These are phyloP conservation scores for Ennomos erosarius DNA, from an alignment of 2,888 invertebrate genomes.

Conservation along the genomic window DNA sequence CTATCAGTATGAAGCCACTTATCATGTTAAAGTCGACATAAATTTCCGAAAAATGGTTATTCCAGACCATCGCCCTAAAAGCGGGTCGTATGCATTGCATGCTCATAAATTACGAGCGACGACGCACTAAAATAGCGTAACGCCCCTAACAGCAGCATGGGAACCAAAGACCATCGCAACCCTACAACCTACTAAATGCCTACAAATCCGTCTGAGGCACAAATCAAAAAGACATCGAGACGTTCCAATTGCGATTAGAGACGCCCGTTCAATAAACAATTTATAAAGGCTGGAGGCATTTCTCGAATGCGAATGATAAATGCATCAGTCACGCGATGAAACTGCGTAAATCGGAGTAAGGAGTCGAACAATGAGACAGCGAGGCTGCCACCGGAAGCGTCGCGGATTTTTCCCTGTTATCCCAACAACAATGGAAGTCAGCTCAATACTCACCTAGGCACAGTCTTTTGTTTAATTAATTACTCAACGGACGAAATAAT, in stretches of 20 bases:
- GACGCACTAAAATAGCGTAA: conserved; percentile 83
- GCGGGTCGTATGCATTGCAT: conserved; percentile 71
- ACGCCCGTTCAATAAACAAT: conserved; percentile 79
- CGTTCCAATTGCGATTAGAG: conserved; percentile 69
- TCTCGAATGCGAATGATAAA: conserved; percentile 70
- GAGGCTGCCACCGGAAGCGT: conserved; percentile 67
- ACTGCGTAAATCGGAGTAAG: conserved; percentile 69
- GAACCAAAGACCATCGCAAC: conserved; percentile 63
- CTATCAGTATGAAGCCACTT: conserved; percentile 38
- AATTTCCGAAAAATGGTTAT: conserved; percentile 74
- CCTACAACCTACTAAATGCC: conserved; percentile 72
- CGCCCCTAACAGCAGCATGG: conserved; percentile 78
- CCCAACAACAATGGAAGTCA: conserved; percentile 68
- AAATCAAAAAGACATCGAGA: conserved; percentile 80
- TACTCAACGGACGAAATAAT: conserved; percentile 78
- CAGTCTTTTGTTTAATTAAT: conserved; percentile 80
- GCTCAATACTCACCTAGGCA: conserved; percentile 69
- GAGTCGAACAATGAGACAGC: conserved; percentile 65
- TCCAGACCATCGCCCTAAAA: conserved; percentile 75
- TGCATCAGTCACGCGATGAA: conserved; percentile 72
- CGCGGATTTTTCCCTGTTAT: conserved; percentile 77
- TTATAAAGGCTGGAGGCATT: conserved; percentile 68
- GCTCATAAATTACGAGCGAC: conserved; percentile 78
- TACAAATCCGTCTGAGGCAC: conserved; percentile 74
- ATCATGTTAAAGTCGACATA: conserved; percentile 48